Base-by-base conservation (phyloP, 2,888 invertebrate species). In the Lutraria lutraria region DNA sequence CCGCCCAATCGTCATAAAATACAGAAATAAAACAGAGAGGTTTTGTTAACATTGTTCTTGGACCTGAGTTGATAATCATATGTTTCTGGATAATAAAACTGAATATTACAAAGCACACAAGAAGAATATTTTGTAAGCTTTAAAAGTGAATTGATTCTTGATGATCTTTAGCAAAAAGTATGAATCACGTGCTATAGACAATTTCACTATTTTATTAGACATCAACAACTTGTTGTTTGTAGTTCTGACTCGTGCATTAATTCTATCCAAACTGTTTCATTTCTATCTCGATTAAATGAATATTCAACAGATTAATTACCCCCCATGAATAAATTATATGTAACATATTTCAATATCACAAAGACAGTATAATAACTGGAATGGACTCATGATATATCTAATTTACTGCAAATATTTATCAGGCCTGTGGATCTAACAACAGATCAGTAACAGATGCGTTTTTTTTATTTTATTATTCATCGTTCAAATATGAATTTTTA, bases 91-190 rank as follows among this genome's bases (percentile, higher is more conserved):
- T 34, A 34, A 76, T 34, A 34, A n/a, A 34, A 34, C 31, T 31
- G 76, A 76, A 76, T 34, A 76, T 76, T 34, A 76, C 4, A 56
- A 76, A 76, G 34, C 34, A 76, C 29, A 76, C 15, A 76, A 16
- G 76, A 76, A 19, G 19, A 76, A 76, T 15, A 29, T 76, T 16
- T 76, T 19, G 34, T 34, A 34, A 31, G 16, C 15, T 25, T 63
- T 25, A 25, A 63, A 10, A 63, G 21, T 63, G 63, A 12, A n/a
- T 76, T 31, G 16, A 76, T 31, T 76, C 12, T 31, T 76, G 29
- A 31, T 31, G 31, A 12, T 6, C 34, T 34, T 31, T 34, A 12
- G 63, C 25, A 25, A 43, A 43, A 43, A 25, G 63, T 68, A 25
- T 2, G 43, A 21, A 21, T 19, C n/a, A 68, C 63, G 63, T 10